These are phyloP conservation scores for Lepus oiostolus DNA, from an alignment of 2,797 vertebrate genomes.

Conservation along the genomic window DNA sequence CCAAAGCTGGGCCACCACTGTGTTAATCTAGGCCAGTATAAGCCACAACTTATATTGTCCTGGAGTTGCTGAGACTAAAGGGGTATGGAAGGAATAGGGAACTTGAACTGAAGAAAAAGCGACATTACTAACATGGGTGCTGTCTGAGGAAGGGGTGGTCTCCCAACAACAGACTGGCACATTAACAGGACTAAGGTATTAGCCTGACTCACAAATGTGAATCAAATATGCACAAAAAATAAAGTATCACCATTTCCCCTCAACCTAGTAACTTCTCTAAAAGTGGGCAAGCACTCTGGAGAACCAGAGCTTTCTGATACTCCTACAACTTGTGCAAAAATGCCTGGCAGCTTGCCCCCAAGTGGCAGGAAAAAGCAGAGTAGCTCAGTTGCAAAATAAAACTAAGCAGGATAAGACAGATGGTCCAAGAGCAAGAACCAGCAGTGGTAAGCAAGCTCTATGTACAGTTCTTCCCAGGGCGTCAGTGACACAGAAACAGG, in stretches of 20 bases:
- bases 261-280: constrained; percentile 26
- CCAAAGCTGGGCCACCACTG: not conserved
- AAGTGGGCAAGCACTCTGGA: constrained; percentile 27
- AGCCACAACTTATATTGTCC: not conserved
- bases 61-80: not conserved
- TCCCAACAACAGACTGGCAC: not conserved
- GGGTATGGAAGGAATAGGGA: not conserved
- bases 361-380: not conserved
- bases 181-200: constrained; percentile 36
- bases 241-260: constrained; percentile 35
- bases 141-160: constrained; percentile 3
- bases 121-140: not conserved
- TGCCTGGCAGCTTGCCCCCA: not conserved
- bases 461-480: constrained; percentile 14
- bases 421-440: not conserved
- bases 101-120: not conserved
- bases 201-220: constrained; percentile 51
- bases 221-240: constrained; percentile 19
- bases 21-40: not conserved
- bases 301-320: constrained; percentile 6
- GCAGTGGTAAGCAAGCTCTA: not conserved
- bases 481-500: not conserved
- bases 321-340: not conserved
- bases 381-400: not conserved
- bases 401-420: not conserved